These are phyloP conservation scores for Electrophaes corylata DNA, from an alignment of 2,888 invertebrate genomes.

Conservation along the genomic window DNA sequence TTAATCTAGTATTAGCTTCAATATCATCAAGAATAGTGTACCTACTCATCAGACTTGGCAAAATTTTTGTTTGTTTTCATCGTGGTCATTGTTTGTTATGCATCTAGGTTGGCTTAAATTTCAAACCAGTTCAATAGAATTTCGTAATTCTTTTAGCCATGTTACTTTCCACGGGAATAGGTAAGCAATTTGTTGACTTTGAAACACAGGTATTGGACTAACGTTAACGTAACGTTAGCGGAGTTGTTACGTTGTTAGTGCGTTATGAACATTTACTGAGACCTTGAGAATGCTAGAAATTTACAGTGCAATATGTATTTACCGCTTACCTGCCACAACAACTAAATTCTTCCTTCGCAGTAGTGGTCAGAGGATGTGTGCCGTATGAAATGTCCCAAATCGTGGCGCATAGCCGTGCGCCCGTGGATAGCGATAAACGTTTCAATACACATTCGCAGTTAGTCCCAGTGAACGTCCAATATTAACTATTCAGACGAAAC, in stretches of 20 bases:
- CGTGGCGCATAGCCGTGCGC: conserved; percentile 91
- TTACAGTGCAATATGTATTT: conserved; percentile 26
- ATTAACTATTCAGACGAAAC: conserved; percentile 73
- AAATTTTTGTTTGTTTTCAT: neutral
- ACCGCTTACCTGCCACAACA: conserved; percentile 60
- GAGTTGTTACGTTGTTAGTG: conserved; percentile 4
- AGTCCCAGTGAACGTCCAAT: conserved; percentile 70
- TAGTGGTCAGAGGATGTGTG: conserved; percentile 92
- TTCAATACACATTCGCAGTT: conserved; percentile 84
- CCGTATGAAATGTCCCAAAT: conserved; percentile 89
- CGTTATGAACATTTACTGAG: neutral
- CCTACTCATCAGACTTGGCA: neutral
- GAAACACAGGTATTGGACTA: too few species aligned
- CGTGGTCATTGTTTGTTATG: neutral
- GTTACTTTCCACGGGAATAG: too few species aligned
- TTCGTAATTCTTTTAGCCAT: too few species aligned
- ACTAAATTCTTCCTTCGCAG: conserved; percentile 86
- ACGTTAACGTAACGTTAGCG: too few species aligned
- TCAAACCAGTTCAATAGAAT: conserved; percentile 21
- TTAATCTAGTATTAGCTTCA: neutral
- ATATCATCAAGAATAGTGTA: neutral
- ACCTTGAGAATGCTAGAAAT: conserved; percentile 32
- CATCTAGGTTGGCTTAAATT: conserved; percentile 1
- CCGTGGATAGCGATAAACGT: conserved; percentile 83
- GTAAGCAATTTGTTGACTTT: too few species aligned